Base-by-base conservation (phyloP, 2,888 invertebrate genomes). In the Catocala fraxini region DNA sequence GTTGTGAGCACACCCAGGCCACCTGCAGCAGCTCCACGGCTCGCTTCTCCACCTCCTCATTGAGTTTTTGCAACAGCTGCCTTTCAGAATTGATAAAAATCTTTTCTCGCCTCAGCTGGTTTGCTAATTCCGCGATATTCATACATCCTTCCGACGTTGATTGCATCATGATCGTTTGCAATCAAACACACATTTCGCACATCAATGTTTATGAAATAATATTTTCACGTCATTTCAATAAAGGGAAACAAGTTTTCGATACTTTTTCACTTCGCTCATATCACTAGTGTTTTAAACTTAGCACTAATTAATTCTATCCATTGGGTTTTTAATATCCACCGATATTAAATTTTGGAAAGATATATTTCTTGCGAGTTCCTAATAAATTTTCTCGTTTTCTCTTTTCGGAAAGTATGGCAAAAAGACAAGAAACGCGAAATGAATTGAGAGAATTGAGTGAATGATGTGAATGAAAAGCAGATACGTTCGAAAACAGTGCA, bases 1-100 rank as follows among this genome's bases (percentile, higher is more conserved):
- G 98, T 89, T 98, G 97, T 4, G 97, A 96, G 67, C 97, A 97
- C 66, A 98, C 96, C 98, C 98, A 99, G 42, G 98, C 97, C 64
- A 96, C 95, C 89, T 97, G 96, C 68, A 95, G 91, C 69, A 95
- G 88, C 76, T 95, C 95, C 68, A 94, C 83, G 11, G 95, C 94
- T 79, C 92, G 95, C 67, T 90, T 91, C 72, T 94, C 95, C 76
- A 97, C 96, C 81, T 96, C 96, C 84, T 97, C 96, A 86, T 97
- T 97, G 41, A 98, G 93, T 79, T 95, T 95, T 78, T 97, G 96
- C 81, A 98, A 95, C 87, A 97, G 96, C 82, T 97, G 96, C 87
- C 97, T 96, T 87, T 99, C 99, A 4, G 97, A 97, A 75, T 96
- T 96, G 59, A 98, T 97, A 87, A 98, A 98, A 60, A 99, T 95